phyloP scores from a whole-genome alignment of 2,113 vertebrate genomes.

The Recurvirostra avosetta region DNA sequence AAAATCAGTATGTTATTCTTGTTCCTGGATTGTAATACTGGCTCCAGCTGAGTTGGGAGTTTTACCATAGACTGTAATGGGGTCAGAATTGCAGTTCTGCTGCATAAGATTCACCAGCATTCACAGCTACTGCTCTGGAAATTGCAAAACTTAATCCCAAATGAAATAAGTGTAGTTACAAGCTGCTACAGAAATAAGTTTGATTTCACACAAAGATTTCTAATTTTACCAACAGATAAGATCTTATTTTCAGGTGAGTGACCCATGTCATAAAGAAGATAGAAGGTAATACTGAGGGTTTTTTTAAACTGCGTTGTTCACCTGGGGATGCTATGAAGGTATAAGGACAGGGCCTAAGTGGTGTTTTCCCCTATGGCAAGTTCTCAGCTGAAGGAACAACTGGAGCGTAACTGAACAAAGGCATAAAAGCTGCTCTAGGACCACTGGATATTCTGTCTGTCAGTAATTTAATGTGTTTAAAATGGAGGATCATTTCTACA shows the following conservation, averaged over 20 bases:
- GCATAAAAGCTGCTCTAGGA: constrained; percentile 2
- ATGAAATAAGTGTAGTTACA: not conserved
- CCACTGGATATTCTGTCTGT: not conserved
- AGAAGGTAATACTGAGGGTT: not conserved
- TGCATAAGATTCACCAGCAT: not conserved
- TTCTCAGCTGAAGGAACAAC: constrained; percentile 3
- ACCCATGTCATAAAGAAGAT: not conserved
- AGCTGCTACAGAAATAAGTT: not conserved
- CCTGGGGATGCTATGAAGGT: not conserved
- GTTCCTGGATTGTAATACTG: not conserved
- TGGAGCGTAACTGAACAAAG: not conserved
- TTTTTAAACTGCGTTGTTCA: not conserved
- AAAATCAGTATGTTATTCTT: not conserved
- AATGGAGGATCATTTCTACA: not conserved
- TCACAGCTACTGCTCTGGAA: not conserved
- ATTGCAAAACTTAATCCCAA: not conserved
- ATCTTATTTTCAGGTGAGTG: not conserved
- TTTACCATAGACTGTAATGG: not conserved
- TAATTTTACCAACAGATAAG: not conserved
- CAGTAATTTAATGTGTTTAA: not conserved
- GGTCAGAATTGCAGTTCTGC: not conserved
- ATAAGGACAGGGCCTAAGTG: not conserved
- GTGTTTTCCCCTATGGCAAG: constrained; percentile 35
- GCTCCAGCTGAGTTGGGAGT: not conserved
- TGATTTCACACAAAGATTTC: not conserved